A percentile compares a stretch with the other conserved stretches of the same genome.
Conservation (phyloP, 2,797 vertebrate genomes). For the Pipistrellus kuhlii region DNA sequence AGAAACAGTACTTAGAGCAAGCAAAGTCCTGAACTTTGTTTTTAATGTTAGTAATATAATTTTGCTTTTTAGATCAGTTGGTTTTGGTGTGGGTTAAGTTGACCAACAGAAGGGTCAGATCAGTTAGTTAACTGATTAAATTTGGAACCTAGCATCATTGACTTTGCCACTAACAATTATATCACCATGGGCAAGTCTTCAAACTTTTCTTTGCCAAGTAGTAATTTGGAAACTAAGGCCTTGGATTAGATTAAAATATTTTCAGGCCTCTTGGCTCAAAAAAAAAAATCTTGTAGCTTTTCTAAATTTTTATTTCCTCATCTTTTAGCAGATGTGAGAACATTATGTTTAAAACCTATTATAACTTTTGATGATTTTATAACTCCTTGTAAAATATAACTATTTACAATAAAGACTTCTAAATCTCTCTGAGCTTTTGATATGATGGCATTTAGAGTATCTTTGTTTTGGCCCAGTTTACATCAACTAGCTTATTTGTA, state of each 20-base stretch:
- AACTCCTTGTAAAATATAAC: background rate
- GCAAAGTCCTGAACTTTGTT: background rate
- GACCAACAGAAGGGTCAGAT: background rate
- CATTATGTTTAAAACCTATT: background rate
- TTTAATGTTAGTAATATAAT: background rate
- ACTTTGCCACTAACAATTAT: background rate
- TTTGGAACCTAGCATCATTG: background rate
- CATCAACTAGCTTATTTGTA: background rate
- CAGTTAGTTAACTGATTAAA: background rate
- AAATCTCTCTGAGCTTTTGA: background rate
- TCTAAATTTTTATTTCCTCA: background rate
- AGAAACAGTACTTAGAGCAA: constrained; percentile 10
- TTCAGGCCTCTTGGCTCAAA: background rate
- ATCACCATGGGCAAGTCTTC: background rate
- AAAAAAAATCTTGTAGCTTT: background rate
- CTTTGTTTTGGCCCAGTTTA: background rate
- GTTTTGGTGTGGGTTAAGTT: background rate
- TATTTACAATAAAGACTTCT: background rate
- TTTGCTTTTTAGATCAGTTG: background rate
- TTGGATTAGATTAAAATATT: background rate
- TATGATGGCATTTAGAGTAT: background rate
- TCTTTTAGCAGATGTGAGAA: constrained; percentile 41
- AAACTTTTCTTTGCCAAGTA: constrained; percentile 1
- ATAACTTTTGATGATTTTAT: background rate
- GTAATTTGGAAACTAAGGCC: background rate